phyloP scores from a whole-genome alignment of 35 echinoderm and acorn worm genomes.

The Heliocidaris erythrogramma region DNA sequence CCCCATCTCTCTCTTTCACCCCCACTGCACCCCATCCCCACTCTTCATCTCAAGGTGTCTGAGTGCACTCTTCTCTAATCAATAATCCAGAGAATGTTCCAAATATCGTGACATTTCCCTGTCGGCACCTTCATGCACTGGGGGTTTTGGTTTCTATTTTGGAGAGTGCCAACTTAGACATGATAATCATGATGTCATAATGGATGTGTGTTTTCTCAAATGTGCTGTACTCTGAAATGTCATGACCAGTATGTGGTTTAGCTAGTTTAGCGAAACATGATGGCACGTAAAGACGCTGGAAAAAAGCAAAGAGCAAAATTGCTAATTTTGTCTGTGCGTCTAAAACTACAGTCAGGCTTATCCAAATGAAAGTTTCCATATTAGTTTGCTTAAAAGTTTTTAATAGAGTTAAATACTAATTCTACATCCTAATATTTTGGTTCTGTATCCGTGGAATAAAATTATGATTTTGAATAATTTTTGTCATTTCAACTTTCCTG shows the following conservation, averaged over 20 bases:
- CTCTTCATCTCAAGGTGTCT: not conserved
- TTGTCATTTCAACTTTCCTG: no score
- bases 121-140: not conserved
- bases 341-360: no score
- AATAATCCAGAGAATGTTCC: conserved; percentile 19
- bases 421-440: no score
- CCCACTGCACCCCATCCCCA: not conserved
- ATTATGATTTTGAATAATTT: no score
- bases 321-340: no score
- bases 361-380: no score
- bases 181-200: conserved; percentile 15
- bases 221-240: not conserved
- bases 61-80: not conserved
- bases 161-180: not conserved
- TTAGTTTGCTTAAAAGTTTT: no score
- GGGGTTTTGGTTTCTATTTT: not conserved
- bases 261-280: no score
- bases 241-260: not conserved
- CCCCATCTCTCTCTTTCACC: not conserved
- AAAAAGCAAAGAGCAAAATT: no score
- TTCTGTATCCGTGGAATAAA: no score
- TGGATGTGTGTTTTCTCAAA: not conserved
- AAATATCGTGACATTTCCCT: conserved; percentile 22
- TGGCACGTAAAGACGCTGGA: no score
- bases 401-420: no score